Evolutionary conservation across 2,797 vertebrate genomes (phyloP).

Genomic region (Spea hammondii): DNA sequence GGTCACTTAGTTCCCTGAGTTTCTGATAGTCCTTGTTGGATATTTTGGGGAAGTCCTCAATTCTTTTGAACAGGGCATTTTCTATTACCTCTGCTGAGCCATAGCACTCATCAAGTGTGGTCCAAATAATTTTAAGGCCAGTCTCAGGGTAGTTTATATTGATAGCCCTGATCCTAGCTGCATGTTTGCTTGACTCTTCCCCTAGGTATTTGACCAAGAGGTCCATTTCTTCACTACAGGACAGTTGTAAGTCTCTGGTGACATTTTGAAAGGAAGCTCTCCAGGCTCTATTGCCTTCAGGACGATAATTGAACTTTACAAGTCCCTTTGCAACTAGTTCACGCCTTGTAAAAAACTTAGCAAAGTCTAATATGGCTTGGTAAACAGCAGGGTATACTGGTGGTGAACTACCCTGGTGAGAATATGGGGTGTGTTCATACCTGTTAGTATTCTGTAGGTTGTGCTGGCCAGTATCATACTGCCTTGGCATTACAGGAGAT

Average conservation of each 20-base stretch:
- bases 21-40: too few species aligned
- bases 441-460: background rate
- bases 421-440: background rate
- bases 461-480: background rate
- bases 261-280: too few species aligned
- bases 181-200: background rate
- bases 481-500: background rate
- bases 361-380: background rate
- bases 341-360: background rate
- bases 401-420: background rate
- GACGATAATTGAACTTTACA: too few species aligned
- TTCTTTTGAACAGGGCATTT: too few species aligned
- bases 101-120: too few species aligned
- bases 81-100: too few species aligned
- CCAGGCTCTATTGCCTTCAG: too few species aligned
- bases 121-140: too few species aligned
- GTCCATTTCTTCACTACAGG: too few species aligned
- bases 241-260: too few species aligned
- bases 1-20: background rate
- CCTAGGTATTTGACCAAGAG: background rate
- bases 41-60: too few species aligned
- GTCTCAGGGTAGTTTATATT: background rate
- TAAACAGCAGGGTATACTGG: background rate
- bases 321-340: too few species aligned
- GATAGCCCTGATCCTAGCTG: background rate